A percentile compares a stretch with the other conserved stretches of the same genome.
These are phyloP conservation scores for Polyommatus iphigenia DNA, from an alignment of 2,888 invertebrate species.

Conservation along the genomic window DNA sequence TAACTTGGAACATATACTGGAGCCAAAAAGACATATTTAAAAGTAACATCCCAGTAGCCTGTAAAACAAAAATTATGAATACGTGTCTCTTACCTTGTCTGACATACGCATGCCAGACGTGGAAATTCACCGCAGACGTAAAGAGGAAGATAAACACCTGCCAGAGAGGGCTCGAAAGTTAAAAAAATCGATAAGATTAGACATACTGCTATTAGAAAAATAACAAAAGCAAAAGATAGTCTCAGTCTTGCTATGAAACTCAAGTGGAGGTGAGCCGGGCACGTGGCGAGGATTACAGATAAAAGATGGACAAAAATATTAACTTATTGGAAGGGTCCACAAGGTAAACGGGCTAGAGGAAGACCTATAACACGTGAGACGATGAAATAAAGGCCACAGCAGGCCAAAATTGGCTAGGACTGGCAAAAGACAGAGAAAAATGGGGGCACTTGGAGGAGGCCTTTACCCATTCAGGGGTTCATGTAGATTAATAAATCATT, in stretches of 20 bases:
- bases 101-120: slow-evolving; percentile 33
- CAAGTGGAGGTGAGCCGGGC: slow-evolving; percentile 31
- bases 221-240: slow-evolving; percentile 31
- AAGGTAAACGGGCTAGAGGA: too few species aligned
- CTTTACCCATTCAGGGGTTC: too few species aligned
- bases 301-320: slow-evolving; percentile 7
- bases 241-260: slow-evolving; percentile 15
- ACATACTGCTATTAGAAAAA: slow-evolving; percentile 34
- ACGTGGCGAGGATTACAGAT: slow-evolving; percentile 26
- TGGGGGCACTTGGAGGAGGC: too few species aligned
- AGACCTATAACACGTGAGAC: too few species aligned
- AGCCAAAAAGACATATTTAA: slow-evolving; percentile 32
- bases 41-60: too few species aligned
- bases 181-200: slow-evolving; percentile 33
- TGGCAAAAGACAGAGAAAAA: too few species aligned
- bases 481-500: too few species aligned
- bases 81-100: too few species aligned
- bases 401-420: too few species aligned
- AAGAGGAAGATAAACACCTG: slow-evolving; percentile 16
- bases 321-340: too few species aligned
- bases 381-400: too few species aligned
- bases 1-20: slow-evolving; percentile 33
- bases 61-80: too few species aligned
- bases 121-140: slow-evolving; percentile 27
- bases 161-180: slow-evolving; percentile 32